These are phyloP conservation scores for Zenarchopterus dispar DNA, from an alignment of 2,797 vertebrate genomes.

Conservation along the genomic window DNA sequence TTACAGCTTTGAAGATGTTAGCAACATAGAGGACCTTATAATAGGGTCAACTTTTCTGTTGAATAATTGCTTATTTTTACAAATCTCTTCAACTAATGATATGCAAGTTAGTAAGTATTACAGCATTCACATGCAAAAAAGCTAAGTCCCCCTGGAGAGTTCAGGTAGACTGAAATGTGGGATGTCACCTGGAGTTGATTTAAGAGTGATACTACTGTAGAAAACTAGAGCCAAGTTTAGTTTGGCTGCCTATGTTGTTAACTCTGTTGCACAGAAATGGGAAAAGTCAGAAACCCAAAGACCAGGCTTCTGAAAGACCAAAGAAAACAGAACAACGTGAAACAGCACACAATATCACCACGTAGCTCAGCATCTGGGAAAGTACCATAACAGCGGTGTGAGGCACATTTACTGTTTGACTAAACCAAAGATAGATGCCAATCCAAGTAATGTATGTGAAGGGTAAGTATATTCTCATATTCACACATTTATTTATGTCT, in stretches of 20 bases:
- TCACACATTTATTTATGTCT: not conserved
- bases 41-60: not conserved
- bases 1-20: not conserved
- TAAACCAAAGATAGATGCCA: constrained; percentile 27
- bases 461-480: constrained; percentile 1
- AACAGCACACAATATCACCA: constrained; percentile 77
- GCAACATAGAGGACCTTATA: not conserved
- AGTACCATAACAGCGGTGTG: constrained; percentile 60
- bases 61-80: not conserved
- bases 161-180: constrained; percentile 56
- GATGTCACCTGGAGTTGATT: constrained; percentile 64
- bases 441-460: constrained; percentile 30
- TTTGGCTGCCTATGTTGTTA: constrained; percentile 66
- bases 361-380: constrained; percentile 74
- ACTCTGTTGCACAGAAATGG: constrained; percentile 64
- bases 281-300: constrained; percentile 71
- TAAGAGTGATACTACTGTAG: constrained; percentile 61
- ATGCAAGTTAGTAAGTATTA: constrained; percentile 14
- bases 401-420: constrained; percentile 46
- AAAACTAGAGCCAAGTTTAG: constrained; percentile 62
- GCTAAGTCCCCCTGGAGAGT: constrained; percentile 29
- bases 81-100: constrained; percentile 1
- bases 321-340: constrained; percentile 77
- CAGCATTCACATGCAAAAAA: not conserved
- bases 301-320: constrained; percentile 62